Conservation (phyloP, 2,888 invertebrate genomes). For the Portevinia maculata region DNA sequence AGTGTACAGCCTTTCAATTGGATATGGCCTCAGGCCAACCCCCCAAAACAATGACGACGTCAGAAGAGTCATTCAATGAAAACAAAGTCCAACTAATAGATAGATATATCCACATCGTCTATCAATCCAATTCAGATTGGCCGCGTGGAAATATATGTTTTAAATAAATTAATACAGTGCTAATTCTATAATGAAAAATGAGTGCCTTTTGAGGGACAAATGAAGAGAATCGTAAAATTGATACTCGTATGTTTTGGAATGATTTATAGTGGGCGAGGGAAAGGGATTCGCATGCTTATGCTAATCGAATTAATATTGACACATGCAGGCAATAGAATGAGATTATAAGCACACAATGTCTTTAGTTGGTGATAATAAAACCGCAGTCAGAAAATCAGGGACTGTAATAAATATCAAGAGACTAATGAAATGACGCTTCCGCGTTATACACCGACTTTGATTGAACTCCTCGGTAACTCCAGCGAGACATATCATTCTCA, state of each 20-base stretch:
- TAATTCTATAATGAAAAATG: background rate
- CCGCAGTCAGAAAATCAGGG: too few species aligned
- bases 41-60: constrained; percentile 3
- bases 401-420: too few species aligned
- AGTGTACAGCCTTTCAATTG: constrained; percentile 32
- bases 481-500: too few species aligned
- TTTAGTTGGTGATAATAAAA: constrained; percentile 23
- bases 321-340: constrained; percentile 23
- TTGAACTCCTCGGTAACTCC: too few species aligned
- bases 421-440: too few species aligned
- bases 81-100: background rate
- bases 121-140: too few species aligned
- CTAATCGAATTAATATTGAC: constrained; percentile 32
- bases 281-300: background rate
- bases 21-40: constrained; percentile 10
- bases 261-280: constrained; percentile 9
- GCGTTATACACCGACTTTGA: too few species aligned
- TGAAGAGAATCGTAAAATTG: constrained; percentile 15
- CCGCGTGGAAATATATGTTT: too few species aligned
- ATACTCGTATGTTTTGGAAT: constrained; percentile 21
- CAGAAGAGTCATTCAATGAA: background rate
- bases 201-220: constrained; percentile 27
- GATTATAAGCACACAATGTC: constrained; percentile 15
- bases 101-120: too few species aligned
- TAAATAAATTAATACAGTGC: too few species aligned